Evolutionary conservation across 2,888 invertebrate genomes (phyloP).

Genomic region (Phasia obesa): DNA sequence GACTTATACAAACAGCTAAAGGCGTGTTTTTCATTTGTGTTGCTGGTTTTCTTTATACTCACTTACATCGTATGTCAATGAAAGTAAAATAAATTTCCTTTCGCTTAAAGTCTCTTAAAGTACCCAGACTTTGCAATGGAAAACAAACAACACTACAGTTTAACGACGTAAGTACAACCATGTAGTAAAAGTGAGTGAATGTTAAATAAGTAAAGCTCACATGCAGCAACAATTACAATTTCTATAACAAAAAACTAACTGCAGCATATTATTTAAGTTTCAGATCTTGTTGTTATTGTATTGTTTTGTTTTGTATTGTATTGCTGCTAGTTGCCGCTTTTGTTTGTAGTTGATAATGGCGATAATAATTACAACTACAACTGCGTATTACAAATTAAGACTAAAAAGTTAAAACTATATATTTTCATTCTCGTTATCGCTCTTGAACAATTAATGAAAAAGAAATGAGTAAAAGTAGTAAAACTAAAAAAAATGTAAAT

Average conservation of each 20-base stretch:
- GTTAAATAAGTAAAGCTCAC: slow-evolving; percentile 5
- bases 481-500: neutral
- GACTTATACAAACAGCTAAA: slow-evolving; percentile 61
- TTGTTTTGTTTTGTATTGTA: neutral
- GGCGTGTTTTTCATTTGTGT: slow-evolving; percentile 36
- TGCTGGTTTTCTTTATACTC: slow-evolving; percentile 13
- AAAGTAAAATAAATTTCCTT: neutral
- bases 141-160: slow-evolving; percentile 18
- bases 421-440: slow-evolving; percentile 6
- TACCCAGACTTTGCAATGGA: neutral
- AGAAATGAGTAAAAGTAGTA: slow-evolving; percentile 38
- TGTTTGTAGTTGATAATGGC: slow-evolving; percentile 29
- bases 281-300: slow-evolving; percentile 31
- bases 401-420: neutral
- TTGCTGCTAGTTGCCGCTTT: slow-evolving; percentile 8
- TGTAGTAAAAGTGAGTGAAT: slow-evolving; percentile 6
- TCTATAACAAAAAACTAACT: slow-evolving; percentile 20
- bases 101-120: neutral
- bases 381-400: neutral
- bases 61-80: neutral
- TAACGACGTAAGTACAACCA: slow-evolving; percentile 9
- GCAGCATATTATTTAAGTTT: slow-evolving; percentile 19
- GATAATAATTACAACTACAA: slow-evolving; percentile 20
- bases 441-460: slow-evolving; percentile 33
- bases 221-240: slow-evolving; percentile 1